A percentile compares a stretch with the other conserved stretches of the same genome.
These are phyloP conservation scores for Tachysurus vachellii DNA, from an alignment of 2,113 vertebrate species.

Conservation along the genomic window DNA sequence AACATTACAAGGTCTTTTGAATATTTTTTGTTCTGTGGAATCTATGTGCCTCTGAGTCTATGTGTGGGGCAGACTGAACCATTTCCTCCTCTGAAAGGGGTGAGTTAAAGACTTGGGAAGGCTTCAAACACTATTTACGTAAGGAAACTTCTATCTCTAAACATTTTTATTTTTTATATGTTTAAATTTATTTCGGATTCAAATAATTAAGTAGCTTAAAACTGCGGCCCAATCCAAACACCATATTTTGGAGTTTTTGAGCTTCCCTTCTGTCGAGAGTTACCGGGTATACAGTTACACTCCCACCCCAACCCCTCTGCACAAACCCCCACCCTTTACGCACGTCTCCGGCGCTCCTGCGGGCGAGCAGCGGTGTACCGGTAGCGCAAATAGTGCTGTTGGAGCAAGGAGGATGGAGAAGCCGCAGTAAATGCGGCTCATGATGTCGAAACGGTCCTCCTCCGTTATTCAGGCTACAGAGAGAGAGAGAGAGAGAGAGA, in stretches of 20 bases:
- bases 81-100: background rate
- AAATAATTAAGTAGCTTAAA: background rate
- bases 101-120: background rate
- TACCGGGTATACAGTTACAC: background rate
- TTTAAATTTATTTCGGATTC: background rate
- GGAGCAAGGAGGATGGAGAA: background rate
- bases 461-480: background rate
- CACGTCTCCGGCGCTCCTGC: background rate
- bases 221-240: background rate
- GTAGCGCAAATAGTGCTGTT: background rate
- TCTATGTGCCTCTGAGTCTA: background rate
- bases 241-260: background rate
- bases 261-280: background rate
- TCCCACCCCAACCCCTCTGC: background rate
- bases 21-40: background rate
- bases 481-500: background rate
- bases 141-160: background rate
- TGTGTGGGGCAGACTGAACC: conserved; percentile 11
- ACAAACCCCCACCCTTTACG: background rate
- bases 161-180: too few species aligned
- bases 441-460: background rate
- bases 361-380: background rate
- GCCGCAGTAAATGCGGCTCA: conserved; percentile 17
- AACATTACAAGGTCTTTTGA: background rate
- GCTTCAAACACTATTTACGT: background rate